phyloP scores from a whole-genome alignment of 2,113 vertebrate genomes.

The Crotalus helleri region DNA sequence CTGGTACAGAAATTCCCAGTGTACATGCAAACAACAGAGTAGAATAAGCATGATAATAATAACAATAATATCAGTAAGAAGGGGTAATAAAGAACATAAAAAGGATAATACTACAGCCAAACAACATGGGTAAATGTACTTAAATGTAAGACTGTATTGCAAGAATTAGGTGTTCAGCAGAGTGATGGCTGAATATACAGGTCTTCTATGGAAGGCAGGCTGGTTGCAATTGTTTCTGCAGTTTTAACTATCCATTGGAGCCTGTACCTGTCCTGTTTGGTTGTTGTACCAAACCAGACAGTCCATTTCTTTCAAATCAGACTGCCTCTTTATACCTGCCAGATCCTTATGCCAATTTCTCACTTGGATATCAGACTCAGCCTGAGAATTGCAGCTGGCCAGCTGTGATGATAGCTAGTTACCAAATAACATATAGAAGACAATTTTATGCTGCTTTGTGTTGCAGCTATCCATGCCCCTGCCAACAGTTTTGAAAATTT shows the following conservation, averaged over 20 bases:
- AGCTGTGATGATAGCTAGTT: not conserved
- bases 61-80: not conserved
- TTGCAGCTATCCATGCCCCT: not conserved
- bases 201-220: not conserved
- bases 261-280: not conserved
- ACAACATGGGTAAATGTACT: not conserved
- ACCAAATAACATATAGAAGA: not conserved
- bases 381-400: not conserved
- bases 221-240: not conserved
- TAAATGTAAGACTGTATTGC: not conserved
- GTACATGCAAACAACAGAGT: not conserved
- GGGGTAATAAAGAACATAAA: not conserved
- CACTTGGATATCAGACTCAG: not conserved
- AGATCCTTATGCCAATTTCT: not conserved
- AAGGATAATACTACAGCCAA: not conserved
- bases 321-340: not conserved
- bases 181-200: not conserved
- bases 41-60: not conserved
- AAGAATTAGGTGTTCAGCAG: not conserved
- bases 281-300: not conserved
- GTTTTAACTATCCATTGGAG: not conserved
- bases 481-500: not conserved
- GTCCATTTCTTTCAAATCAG: not conserved
- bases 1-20: not conserved
- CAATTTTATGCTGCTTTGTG: not conserved